Evolutionary conservation across 2,888 invertebrate genomes (phyloP), one percentile per base, ranked within the genome.

Genomic region (Dexiosoma caninum): DNA sequence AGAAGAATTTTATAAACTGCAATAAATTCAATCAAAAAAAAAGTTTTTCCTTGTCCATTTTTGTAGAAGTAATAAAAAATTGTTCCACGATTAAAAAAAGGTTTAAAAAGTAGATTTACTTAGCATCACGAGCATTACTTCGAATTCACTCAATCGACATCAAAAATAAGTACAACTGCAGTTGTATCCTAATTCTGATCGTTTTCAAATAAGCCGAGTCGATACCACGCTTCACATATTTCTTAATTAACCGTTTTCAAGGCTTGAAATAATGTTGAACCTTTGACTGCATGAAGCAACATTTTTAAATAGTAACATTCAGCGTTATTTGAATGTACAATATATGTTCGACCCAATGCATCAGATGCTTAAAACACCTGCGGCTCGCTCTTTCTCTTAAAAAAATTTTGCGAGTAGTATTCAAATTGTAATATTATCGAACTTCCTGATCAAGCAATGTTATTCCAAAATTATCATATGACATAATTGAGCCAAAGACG

Each of bases 191-290:
- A 40, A n/a, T 40, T 12, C 23, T 23, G 49, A 51, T 71, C 51
- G 42, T 12, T 71, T 51, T 71, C 60, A 51, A 60, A 51, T 51
- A 71, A n/a, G 10, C 51, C 35, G 16, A 70, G 32, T 46, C n/a
- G 2, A 10, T n/a, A 32, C 32, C 70, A 70, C 19, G 70, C 57
- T 32, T 70, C 57, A 14, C 70, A 70, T 40, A 44, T 30, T 30
- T 57, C n/a, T 0, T 46, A 44, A 46, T 70, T 8, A 5, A 70
- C 16, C n/a, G 57, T 70, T 46, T 46, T 42, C 12, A 70, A 21
- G 7, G 16, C 32, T 14, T 42, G 10, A 10, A 70, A 70, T 46
- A 46, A 70, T 70, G 32, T 70, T 46, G 55, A 57, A 1, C 69
- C 53, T 51, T 35, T 19, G 2, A 46, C 46, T 37, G 35, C 40